Conservation (phyloP, 2,888 invertebrate species). For the Muscina levida region DNA sequence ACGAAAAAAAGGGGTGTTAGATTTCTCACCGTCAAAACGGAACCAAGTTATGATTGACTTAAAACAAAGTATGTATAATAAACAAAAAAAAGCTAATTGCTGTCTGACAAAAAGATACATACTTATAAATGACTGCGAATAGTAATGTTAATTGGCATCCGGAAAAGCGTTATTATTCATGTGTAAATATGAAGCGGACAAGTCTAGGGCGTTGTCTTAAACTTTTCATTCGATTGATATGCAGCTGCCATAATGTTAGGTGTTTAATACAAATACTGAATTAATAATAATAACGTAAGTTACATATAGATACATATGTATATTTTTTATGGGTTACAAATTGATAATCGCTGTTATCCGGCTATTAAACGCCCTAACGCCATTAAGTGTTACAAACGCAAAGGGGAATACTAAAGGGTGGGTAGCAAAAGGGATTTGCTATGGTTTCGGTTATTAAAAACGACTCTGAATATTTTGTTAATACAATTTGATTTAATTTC, state of each 20-base stretch:
- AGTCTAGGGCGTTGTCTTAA: background rate
- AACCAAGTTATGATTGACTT: background rate
- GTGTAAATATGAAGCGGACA: slow-evolving; percentile 34
- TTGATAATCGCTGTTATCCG: slow-evolving; percentile 27
- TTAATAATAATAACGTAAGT: background rate
- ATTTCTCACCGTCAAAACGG: slow-evolving; percentile 54
- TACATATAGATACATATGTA: background rate
- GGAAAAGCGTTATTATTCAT: slow-evolving; percentile 52
- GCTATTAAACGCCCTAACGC: slow-evolving; percentile 24
- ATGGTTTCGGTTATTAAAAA: too few species aligned
- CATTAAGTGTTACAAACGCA: too few species aligned
- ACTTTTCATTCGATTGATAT: background rate
- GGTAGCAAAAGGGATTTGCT: too few species aligned
- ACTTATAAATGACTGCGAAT: slow-evolving; percentile 32
- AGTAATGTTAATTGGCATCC: slow-evolving; percentile 31
- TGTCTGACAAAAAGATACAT: background rate
- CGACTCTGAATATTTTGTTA: too few species aligned
- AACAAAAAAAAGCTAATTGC: too few species aligned
- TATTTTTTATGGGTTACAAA: background rate
- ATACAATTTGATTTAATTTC: too few species aligned
- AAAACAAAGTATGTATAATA: too few species aligned
- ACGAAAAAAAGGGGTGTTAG: slow-evolving; percentile 52
- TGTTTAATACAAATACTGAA: background rate
- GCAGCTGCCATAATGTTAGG: slow-evolving; percentile 32
- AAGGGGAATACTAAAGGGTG: too few species aligned